These are phyloP conservation scores for Ips typographus DNA, from an alignment of 1,140 invertebrate genomes.

Conservation along the genomic window DNA sequence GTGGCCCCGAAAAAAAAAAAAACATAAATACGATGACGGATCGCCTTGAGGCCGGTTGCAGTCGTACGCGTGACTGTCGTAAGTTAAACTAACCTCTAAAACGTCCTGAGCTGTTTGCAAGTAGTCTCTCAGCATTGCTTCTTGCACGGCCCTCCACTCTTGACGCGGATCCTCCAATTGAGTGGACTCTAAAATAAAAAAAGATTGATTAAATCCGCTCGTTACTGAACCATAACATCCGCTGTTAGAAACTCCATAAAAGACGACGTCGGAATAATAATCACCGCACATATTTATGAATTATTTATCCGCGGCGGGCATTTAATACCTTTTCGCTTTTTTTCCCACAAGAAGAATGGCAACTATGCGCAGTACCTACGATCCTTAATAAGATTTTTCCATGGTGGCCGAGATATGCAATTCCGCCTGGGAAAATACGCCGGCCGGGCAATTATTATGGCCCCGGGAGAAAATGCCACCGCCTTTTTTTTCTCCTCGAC, in stretches of 20 bases:
- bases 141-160: slow-evolving; percentile 94
- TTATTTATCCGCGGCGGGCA: slow-evolving; percentile 26
- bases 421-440: slow-evolving; percentile 1
- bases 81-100: slow-evolving; percentile 71
- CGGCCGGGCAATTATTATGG: neutral
- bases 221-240: slow-evolving; percentile 15
- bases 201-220: slow-evolving; percentile 6
- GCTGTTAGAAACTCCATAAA: slow-evolving; percentile 3
- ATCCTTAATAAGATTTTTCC: slow-evolving; percentile 6
- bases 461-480: neutral
- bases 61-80: neutral
- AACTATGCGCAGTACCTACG: slow-evolving; percentile 24
- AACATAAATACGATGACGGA: slow-evolving; percentile 16
- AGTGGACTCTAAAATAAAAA: slow-evolving; percentile 77
- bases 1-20: no score
- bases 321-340: slow-evolving; percentile 33
- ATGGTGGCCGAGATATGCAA: slow-evolving; percentile 8
- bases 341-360: slow-evolving; percentile 31
- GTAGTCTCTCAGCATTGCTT: slow-evolving; percentile 95
- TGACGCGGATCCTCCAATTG: slow-evolving; percentile 93
- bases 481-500: neutral
- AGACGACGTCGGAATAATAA: slow-evolving; percentile 27
- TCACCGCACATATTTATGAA: slow-evolving; percentile 28
- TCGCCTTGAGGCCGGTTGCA: neutral
- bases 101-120: slow-evolving; percentile 92